These are phyloP conservation scores for Chloroceryle amazona DNA, from an alignment of 2,797 vertebrate species.

Conservation along the genomic window DNA sequence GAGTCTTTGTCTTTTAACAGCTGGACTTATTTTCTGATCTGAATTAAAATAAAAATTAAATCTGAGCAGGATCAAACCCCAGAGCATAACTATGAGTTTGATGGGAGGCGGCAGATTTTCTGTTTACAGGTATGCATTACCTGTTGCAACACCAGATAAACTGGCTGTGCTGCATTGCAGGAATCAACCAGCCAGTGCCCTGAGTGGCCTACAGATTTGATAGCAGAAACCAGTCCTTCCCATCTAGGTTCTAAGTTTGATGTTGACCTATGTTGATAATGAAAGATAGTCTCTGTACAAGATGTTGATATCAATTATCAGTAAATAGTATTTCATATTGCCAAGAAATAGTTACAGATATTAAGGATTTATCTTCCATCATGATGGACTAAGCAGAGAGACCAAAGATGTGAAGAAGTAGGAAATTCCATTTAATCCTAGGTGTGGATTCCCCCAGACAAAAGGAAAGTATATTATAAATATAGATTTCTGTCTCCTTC, in stretches of 20 bases:
- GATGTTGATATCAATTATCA: neutral
- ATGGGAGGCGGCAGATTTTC: neutral
- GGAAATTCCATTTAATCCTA: neutral
- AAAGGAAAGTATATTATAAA: neutral
- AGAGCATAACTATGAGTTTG: neutral
- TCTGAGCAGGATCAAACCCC: neutral
- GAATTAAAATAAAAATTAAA: neutral
- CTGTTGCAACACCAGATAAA: slow-evolving; percentile 42
- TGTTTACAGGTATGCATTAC: neutral
- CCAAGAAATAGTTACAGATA: neutral
- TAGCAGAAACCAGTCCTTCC: neutral
- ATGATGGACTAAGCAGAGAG: neutral
- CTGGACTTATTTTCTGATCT: neutral
- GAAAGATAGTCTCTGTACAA: neutral
- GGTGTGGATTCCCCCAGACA: neutral
- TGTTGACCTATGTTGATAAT: neutral
- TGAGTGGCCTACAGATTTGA: neutral
- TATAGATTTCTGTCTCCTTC: neutral
- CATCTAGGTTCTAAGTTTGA: neutral
- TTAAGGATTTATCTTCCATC: neutral
- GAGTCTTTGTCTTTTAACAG: neutral
- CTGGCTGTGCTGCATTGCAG: slow-evolving; percentile 50
- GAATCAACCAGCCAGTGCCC: neutral
- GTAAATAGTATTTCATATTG: neutral
- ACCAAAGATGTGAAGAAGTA: neutral